phyloP scores from a whole-genome alignment of 2,113 vertebrate species.

The Labeo rohita region DNA sequence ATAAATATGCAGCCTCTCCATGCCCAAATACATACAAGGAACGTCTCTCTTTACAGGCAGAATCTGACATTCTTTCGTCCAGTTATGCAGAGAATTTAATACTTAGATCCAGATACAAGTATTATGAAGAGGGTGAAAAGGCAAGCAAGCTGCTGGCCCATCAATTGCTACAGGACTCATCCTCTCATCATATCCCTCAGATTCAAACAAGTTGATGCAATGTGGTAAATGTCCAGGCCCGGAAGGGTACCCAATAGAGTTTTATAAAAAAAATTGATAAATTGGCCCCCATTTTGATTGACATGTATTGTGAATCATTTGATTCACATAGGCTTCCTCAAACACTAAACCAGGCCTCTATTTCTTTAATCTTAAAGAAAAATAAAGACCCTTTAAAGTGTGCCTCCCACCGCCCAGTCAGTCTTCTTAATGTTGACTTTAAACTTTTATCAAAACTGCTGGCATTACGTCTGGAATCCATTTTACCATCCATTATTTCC shows the following conservation, averaged over 20 bases:
- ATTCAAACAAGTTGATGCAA: neutral
- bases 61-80: neutral
- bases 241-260: neutral
- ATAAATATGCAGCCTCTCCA: neutral
- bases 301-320: neutral
- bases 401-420: neutral
- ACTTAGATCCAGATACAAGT: neutral
- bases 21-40: neutral
- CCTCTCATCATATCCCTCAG: too few species aligned
- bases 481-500: neutral
- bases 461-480: neutral
- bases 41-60: neutral
- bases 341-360: slow-evolving; percentile 19
- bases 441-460: slow-evolving; percentile 4
- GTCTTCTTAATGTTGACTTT: neutral
- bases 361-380: slow-evolving; percentile 23
- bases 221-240: too few species aligned
- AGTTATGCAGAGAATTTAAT: neutral
- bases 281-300: neutral
- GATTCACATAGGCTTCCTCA: neutral
- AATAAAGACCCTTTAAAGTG: neutral
- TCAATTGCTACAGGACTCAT: too few species aligned
- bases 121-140: neutral
- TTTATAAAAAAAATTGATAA: neutral
- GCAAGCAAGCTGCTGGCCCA: too few species aligned